Base-by-base conservation (phyloP, 2,888 invertebrate genomes). In the Nomada goodeniana region DNA sequence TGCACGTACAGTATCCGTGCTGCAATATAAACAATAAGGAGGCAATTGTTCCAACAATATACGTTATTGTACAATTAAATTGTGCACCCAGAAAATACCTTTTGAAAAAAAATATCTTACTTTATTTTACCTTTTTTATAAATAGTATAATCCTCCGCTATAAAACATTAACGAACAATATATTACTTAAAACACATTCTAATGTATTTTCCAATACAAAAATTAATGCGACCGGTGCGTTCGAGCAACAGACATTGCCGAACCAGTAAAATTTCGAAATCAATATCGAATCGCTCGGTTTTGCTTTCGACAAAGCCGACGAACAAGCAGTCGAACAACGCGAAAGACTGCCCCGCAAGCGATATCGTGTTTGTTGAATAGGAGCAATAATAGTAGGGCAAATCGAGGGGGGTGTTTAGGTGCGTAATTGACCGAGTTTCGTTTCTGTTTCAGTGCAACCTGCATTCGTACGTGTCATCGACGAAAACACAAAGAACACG, bases 391-490 rank as follows among this genome's bases (percentile, higher is more conserved):
- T 68, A 80, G 53, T 61, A 23, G 78, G 65, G 29, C 67, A 44
- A 80, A 74, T 75, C 75, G 68, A 67, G 75, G 44, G 36, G n/a
- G 52, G 67, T 64, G 63, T 76, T 60, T 42, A 29, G 20, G 52
- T 42, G 20, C 50, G 71, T 80, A 82, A 69, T 82, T 82, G 82
- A 82, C 82, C 82, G 72, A 44, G 26, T 80, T 82, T 59, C 72
- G 68, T 72, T 80, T 80, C 69, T 82, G 80, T 96, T 95, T 84
- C 96, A 97, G 98, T 98, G 89, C 96, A 96, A 94, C 98, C 98
- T n/a, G 96, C 96, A 86, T 96, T 96, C 85, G 96, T 97, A 86
- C 95, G 96, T 91, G 96, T 97, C 89, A 95, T 95, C 85, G 96
- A 96, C 81, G 96, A 96, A 78, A 96, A 96, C 3, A 95, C 95